Evolutionary conservation across 2,797 vertebrate species (phyloP).

Genomic region (Synanceia verrucosa): DNA sequence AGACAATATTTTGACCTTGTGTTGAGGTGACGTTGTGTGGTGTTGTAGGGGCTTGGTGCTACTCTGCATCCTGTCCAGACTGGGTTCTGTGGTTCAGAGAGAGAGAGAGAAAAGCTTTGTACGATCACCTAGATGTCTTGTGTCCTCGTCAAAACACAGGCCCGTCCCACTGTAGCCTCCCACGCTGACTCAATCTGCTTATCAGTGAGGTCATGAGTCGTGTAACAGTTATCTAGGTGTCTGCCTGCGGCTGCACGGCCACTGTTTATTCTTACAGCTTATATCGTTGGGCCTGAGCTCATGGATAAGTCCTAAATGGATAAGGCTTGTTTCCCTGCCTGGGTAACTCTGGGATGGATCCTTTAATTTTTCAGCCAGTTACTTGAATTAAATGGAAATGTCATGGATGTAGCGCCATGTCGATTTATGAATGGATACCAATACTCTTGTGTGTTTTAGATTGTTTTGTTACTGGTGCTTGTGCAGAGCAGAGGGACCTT

Average conservation of each 20-base stretch:
- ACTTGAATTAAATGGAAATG: background rate
- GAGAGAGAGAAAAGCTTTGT: background rate
- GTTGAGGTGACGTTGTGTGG: background rate
- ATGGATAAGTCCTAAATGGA: slow-evolving; percentile 54
- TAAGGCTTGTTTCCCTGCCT: slow-evolving; percentile 39
- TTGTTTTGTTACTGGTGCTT: background rate
- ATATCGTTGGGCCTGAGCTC: slow-evolving; percentile 30
- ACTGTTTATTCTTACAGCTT: slow-evolving; percentile 54
- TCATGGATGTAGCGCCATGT: background rate
- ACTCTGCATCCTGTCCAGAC: background rate
- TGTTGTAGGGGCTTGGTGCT: background rate
- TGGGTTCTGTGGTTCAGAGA: no score
- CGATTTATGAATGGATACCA: background rate
- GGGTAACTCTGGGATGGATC: slow-evolving; percentile 19
- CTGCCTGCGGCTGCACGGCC: slow-evolving; percentile 37
- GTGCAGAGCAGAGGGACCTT: background rate
- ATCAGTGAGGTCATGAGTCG: slow-evolving; percentile 72
- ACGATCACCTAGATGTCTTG: slow-evolving; percentile 47
- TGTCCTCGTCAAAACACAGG: slow-evolving; percentile 60
- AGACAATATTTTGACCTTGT: background rate
- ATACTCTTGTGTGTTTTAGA: background rate
- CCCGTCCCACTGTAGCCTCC: slow-evolving; percentile 40
- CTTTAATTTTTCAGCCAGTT: slow-evolving; percentile 2
- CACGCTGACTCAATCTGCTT: slow-evolving; percentile 68
- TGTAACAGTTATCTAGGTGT: slow-evolving; percentile 60